Percentiles rank a stretch among this genome's conserved stretches.
These are phyloP conservation scores for Novumbra hubbsi DNA, from an alignment of 2,797 vertebrate species.

Conservation along the genomic window DNA sequence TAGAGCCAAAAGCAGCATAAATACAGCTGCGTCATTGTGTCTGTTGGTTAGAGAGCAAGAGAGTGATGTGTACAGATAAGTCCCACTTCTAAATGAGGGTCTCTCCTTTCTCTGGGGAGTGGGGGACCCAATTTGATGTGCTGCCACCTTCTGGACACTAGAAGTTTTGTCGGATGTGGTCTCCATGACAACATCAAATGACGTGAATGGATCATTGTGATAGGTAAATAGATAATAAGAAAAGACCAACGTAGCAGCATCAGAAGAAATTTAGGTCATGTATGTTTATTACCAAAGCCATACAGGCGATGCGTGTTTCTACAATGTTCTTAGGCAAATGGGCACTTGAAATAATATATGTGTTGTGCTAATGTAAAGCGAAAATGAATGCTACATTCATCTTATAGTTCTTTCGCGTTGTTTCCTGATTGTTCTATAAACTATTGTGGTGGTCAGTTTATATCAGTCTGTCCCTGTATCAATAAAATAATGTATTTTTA, in stretches of 20 bases:
- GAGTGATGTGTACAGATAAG: background rate
- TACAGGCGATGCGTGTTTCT: background rate
- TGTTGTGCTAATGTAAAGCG: background rate
- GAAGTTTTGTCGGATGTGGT: slow-evolving; percentile 26
- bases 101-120: background rate
- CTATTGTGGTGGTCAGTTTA: background rate
- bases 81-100: too few relatives aligned
- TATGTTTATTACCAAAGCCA: background rate
- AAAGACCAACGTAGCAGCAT: slow-evolving; percentile 37
- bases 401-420: background rate
- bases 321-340: background rate
- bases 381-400: background rate
- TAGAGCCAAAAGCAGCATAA: slow-evolving; percentile 72
- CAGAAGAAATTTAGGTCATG: slow-evolving; percentile 49
- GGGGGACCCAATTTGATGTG: slow-evolving; percentile 26
- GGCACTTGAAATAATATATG: background rate
- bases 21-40: slow-evolving; percentile 71
- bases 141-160: slow-evolving; percentile 64
- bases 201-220: slow-evolving; percentile 43
- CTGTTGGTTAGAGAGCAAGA: slow-evolving; percentile 31
- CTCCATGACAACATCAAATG: slow-evolving; percentile 48
- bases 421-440: background rate
- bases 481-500: background rate
- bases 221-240: slow-evolving; percentile 46
- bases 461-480: background rate